Conservation (phyloP, 1,140 invertebrate genomes). For the Caenorhabditis remanei region DNA sequence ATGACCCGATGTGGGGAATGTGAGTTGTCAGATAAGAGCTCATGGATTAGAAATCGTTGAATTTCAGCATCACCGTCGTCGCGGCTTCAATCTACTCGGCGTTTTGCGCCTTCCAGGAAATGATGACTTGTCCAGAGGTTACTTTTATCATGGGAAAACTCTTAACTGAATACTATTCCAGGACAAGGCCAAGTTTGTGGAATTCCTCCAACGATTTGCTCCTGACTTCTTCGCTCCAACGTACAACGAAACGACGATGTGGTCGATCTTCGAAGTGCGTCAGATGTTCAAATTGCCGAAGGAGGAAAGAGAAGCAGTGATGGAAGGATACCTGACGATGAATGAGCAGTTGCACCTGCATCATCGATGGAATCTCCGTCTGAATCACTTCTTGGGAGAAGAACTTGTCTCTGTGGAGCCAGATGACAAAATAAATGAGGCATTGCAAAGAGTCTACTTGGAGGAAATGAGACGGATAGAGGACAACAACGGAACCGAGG, state of each 20-base stretch:
- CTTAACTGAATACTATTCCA: neutral
- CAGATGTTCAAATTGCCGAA: neutral
- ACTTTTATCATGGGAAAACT: neutral
- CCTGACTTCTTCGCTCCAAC: neutral
- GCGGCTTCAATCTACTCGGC: neutral
- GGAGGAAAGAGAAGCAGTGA: neutral
- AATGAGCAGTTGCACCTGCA: neutral
- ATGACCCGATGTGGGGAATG: neutral
- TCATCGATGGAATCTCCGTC: neutral
- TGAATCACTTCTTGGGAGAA: neutral
- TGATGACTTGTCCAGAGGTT: slow-evolving; percentile 2
- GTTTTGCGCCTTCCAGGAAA: slow-evolving; percentile 14
- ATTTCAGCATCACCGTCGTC: neutral
- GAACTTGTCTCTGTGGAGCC: too few relatives aligned
- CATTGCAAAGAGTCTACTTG: neutral
- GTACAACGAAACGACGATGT: neutral
- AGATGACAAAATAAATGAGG: neutral
- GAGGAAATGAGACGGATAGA: neutral
- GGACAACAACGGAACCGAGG: neutral
- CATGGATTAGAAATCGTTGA: neutral
- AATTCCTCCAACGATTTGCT: neutral
- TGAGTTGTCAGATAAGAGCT: neutral
- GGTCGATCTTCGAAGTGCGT: neutral
- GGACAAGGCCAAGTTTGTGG: neutral
- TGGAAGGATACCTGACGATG: neutral